These are phyloP conservation scores for Perognathus longimembris DNA, from an alignment of 2,113 vertebrate genomes.

Conservation along the genomic window DNA sequence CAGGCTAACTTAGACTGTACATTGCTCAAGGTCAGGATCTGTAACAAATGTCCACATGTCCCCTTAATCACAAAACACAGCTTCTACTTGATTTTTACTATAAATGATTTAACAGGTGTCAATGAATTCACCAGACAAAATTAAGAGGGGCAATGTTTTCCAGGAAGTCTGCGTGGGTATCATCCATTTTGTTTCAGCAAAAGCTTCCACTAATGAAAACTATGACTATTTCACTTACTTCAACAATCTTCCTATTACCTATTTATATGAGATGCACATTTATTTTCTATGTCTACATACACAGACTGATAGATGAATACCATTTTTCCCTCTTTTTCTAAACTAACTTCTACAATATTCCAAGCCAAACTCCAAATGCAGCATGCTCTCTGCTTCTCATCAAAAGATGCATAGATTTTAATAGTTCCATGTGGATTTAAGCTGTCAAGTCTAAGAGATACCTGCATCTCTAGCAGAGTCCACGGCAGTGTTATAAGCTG, in stretches of 20 bases:
- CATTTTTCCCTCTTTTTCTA: conserved; percentile 4
- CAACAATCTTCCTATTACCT: not conserved
- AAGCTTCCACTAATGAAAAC: not conserved
- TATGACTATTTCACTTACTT: not conserved
- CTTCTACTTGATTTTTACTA: not conserved
- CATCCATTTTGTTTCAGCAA: not conserved
- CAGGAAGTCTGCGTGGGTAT: not conserved
- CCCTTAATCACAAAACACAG: not conserved
- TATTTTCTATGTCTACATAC: not conserved
- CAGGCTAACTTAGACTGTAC: not conserved
- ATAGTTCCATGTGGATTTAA: not conserved
- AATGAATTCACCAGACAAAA: not conserved
- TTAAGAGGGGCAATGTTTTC: not conserved
- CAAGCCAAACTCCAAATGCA: not conserved
- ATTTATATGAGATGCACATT: not conserved
- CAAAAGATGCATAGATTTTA: not conserved
- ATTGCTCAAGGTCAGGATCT: not conserved
- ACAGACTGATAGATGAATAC: not conserved
- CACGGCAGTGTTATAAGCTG: conserved; percentile 89
- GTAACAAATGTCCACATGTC: not conserved
- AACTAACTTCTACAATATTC: not conserved
- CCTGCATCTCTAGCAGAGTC: conserved; percentile 93
- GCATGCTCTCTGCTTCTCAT: not conserved
- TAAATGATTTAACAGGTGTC: not conserved
- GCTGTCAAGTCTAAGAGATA: conserved; percentile 70